Percentiles rank a stretch among this genome's conserved stretches.
Conservation (phyloP, 2,888 invertebrate species). For the Lithophane semibrunnea region DNA sequence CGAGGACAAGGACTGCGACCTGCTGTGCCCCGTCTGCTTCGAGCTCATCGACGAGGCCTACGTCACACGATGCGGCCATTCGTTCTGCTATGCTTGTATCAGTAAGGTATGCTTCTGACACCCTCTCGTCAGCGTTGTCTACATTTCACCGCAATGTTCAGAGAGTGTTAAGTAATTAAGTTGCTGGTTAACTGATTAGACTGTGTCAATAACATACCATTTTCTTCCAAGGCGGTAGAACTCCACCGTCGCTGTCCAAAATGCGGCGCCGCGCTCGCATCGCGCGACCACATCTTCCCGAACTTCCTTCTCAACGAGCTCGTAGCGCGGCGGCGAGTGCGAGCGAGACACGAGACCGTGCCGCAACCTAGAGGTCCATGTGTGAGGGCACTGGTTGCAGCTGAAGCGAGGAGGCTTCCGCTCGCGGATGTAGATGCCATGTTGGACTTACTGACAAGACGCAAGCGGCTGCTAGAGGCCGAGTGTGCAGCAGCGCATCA, state of each 20-base stretch:
- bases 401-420: constrained; percentile 93
- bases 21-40: constrained; percentile 95
- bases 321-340: constrained; percentile 86
- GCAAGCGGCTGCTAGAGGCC: constrained; percentile 95
- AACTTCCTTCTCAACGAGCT: constrained; percentile 96
- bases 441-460: constrained; percentile 94
- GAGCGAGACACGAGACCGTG: constrained; percentile 64
- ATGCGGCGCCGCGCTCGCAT: constrained; percentile 93
- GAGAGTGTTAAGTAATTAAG: not conserved
- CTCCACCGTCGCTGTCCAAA: constrained; percentile 95
- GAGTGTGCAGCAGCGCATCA: constrained; percentile 95
- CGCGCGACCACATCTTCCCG: constrained; percentile 94
- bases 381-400: constrained; percentile 92
- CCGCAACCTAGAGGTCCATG: constrained; percentile 43
- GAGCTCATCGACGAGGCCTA: constrained; percentile 97
- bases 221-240: constrained; percentile 92
- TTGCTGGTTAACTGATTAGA: not conserved
- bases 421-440: constrained; percentile 95
- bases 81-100: constrained; percentile 96
- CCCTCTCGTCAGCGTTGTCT: not conserved
- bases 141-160: not conserved
- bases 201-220: not conserved
- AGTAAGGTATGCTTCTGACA: constrained; percentile 85
- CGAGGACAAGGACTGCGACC: constrained; percentile 92
- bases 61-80: constrained; percentile 97